Percentiles rank a stretch among this genome's conserved stretches.
Evolutionary conservation across 2,113 vertebrate genomes (phyloP).

Genomic region (mouse (Mus musculus)): GRCm39 chr13:14287001-14287500

Average conservation of each 20-base stretch:
- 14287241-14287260: background rate
- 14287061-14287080: background rate
- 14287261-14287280: background rate
- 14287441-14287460: background rate
- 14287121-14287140: constrained; percentile 1
- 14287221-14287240: constrained; percentile 1
- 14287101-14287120: background rate
- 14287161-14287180: constrained; percentile 25
- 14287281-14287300: background rate
- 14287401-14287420: too few relatives aligned
- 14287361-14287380: too few relatives aligned
- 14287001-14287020: background rate
- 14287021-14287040: background rate
- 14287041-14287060: background rate
- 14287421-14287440: background rate
- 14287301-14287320: background rate
- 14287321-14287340: background rate
- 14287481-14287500: background rate
- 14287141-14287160: constrained; percentile 22
- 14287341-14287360: too few relatives aligned
- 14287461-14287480: background rate
- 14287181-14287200: background rate
- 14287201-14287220: background rate
- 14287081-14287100: background rate
- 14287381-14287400: too few relatives aligned